phyloP scores from a whole-genome alignment of 2,113 vertebrate species.

The Stigmatopora nigra region DNA sequence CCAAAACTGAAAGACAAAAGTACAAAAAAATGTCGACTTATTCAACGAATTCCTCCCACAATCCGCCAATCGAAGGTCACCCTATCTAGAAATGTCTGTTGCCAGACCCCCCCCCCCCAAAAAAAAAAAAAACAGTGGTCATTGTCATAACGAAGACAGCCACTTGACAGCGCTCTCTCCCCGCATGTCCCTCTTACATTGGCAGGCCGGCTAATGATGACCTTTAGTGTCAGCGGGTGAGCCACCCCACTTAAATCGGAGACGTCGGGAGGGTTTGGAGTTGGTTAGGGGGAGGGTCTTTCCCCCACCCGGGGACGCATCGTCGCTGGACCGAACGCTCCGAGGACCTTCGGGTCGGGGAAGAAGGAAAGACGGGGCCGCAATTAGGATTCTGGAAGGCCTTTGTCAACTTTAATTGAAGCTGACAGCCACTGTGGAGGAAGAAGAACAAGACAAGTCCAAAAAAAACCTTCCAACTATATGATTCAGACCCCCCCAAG shows the following conservation, averaged over 20 bases:
- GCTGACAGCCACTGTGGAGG: conserved; percentile 61
- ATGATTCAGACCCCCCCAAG: conserved; percentile 40
- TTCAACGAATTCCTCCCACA: too few species aligned
- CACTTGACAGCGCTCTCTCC: conserved; percentile 47
- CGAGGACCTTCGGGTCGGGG: conserved; percentile 49
- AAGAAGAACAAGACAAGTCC: conserved; percentile 35
- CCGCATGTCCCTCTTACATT: conserved; percentile 44
- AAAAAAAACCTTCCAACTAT: conserved; percentile 56
- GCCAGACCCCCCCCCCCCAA: neutral
- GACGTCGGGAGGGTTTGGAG: too few species aligned
- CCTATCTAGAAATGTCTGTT: neutral
- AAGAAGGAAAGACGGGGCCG: conserved; percentile 41
- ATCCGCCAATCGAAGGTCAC: too few species aligned
- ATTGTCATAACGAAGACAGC: conserved; percentile 34
- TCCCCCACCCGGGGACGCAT: conserved; percentile 26
- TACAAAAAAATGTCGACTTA: too few species aligned
- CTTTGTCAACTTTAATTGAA: conserved; percentile 67
- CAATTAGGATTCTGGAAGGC: conserved; percentile 63
- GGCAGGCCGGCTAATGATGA: conserved; percentile 56
- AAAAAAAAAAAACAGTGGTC: conserved; percentile 22
- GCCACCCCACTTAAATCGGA: conserved; percentile 56
- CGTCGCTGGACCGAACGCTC: conserved; percentile 49
- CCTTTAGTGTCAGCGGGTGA: conserved; percentile 60
- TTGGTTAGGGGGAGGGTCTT: too few species aligned
- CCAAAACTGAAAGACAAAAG: too few species aligned